A percentile compares a stretch with the other conserved stretches of the same genome.
Evolutionary conservation across 2,888 invertebrate genomes (phyloP).

Genomic region (Mimas tiliae): DNA sequence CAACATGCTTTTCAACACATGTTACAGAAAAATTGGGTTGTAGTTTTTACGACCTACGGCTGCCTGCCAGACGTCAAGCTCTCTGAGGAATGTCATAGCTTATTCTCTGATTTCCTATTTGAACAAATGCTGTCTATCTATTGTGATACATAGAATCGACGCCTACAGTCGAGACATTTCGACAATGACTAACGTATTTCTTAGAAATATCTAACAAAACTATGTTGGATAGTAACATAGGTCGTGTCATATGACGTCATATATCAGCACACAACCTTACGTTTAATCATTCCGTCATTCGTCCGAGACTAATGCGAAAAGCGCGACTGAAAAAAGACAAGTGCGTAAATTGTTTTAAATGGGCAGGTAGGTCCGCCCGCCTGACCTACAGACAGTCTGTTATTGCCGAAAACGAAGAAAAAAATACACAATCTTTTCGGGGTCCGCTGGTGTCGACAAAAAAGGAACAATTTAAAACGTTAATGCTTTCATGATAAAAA

Average conservation of each 20-base stretch:
- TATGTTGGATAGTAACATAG: constrained; percentile 10
- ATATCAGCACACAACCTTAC: constrained; percentile 3
- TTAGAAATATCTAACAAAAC: neutral
- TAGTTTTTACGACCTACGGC: too few relatives aligned
- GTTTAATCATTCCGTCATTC: constrained; percentile 65
- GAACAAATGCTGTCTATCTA: too few relatives aligned
- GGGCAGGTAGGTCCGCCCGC: constrained; percentile 75
- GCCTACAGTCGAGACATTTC: constrained; percentile 1
- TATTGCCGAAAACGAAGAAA: constrained; percentile 67
- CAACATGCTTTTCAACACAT: too few relatives aligned
- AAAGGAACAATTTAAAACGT: constrained; percentile 24
- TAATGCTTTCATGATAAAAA: neutral
- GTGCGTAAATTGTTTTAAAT: constrained; percentile 81
- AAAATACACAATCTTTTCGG: constrained; percentile 44
- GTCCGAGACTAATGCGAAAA: constrained; percentile 60
- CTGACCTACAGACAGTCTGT: constrained; percentile 78
- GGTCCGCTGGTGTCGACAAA: constrained; percentile 37
- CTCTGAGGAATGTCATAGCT: too few relatives aligned
- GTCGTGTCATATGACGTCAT: constrained; percentile 24
- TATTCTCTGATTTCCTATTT: too few relatives aligned
- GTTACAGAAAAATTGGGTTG: too few relatives aligned
- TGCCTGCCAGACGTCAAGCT: too few relatives aligned
- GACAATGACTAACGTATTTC: constrained; percentile 10
- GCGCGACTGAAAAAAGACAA: constrained; percentile 64
- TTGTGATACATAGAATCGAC: neutral